Conservation (phyloP, 2,888 invertebrate species). For the Drosophila ustulata region DNA sequence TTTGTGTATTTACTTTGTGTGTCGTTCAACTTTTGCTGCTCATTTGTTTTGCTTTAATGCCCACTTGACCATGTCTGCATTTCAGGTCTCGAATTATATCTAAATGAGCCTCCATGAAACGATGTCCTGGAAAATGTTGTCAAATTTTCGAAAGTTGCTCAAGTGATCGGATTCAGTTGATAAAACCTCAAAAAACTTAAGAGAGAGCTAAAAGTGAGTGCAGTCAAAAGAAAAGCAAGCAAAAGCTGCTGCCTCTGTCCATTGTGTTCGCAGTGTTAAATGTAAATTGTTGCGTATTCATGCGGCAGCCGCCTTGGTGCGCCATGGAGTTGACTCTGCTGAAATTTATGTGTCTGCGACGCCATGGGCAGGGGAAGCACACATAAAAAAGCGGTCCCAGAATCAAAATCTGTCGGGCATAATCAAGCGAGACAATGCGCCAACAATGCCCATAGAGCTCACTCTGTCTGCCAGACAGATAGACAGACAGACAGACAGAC, state of each 20-base stretch:
- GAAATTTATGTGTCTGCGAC: slow-evolving; percentile 76
- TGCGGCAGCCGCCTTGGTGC: slow-evolving; percentile 27
- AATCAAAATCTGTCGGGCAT: slow-evolving; percentile 74
- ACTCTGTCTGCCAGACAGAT: neutral
- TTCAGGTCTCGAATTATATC: neutral
- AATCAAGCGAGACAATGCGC: slow-evolving; percentile 78
- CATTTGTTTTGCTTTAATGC: slow-evolving; percentile 67
- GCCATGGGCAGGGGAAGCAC: slow-evolving; percentile 55
- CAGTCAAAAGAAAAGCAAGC: slow-evolving; percentile 5
- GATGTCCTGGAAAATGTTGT: neutral
- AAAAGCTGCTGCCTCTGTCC: neutral
- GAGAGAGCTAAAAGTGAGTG: slow-evolving; percentile 11
- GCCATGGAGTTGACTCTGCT: slow-evolving; percentile 34
- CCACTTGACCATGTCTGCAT: slow-evolving; percentile 55
- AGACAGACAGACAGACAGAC: neutral
- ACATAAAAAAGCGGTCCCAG: slow-evolving; percentile 62
- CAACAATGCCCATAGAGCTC: slow-evolving; percentile 65
- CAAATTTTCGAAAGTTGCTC: neutral
- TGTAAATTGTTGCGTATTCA: slow-evolving; percentile 48
- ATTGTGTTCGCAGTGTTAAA: slow-evolving; percentile 37
- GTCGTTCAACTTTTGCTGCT: slow-evolving; percentile 60
- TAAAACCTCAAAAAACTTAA: slow-evolving; percentile 3
- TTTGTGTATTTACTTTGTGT: slow-evolving; percentile 58
- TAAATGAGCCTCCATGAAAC: slow-evolving; percentile 19
- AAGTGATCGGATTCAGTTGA: slow-evolving; percentile 4